Percentiles rank a stretch among this genome's conserved stretches.
These are phyloP conservation scores for Habropoda laboriosa DNA, from an alignment of 1,140 invertebrate species.

Conservation along the genomic window DNA sequence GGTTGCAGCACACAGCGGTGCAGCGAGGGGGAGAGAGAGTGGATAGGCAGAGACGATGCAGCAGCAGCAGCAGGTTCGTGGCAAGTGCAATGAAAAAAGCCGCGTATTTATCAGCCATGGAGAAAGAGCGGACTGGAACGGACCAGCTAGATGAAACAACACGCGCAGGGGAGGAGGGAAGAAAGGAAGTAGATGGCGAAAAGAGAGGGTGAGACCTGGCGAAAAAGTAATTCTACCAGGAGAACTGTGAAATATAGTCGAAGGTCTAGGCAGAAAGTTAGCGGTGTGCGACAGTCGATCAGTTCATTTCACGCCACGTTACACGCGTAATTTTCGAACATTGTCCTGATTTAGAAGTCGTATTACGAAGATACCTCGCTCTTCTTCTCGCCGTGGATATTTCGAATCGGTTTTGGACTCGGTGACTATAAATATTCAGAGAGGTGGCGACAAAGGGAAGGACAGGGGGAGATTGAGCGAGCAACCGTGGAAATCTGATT, in stretches of 20 bases:
- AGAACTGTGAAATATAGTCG: constrained; percentile 54
- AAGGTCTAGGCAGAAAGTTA: too few species aligned
- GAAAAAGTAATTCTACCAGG: constrained; percentile 48
- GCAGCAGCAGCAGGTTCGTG: background rate
- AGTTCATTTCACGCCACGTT: constrained; percentile 62
- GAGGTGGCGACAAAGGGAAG: constrained; percentile 40
- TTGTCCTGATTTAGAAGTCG: constrained; percentile 54
- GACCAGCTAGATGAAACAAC: constrained; percentile 43
- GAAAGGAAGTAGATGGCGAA: background rate
- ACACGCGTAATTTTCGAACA: constrained; percentile 63
- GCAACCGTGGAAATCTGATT: constrained; percentile 62
- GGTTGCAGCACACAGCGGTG: constrained; percentile 12
- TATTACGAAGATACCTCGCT: constrained; percentile 37
- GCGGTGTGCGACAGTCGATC: constrained; percentile 38
- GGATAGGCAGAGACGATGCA: constrained; percentile 22
- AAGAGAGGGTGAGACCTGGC: background rate
- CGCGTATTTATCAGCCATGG: constrained; percentile 49
- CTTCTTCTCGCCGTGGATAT: constrained; percentile 5
- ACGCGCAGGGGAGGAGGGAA: background rate
- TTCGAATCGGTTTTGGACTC: constrained; percentile 17
- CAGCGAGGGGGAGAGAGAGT: too few species aligned
- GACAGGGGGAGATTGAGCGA: constrained; percentile 26
- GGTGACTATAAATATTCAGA: constrained; percentile 58
- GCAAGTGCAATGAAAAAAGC: constrained; percentile 40
- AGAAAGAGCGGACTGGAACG: constrained; percentile 8